A percentile compares a stretch with the other conserved stretches of the same genome.
Evolutionary conservation across 1,140 invertebrate species (phyloP).

Genomic region (Theocolax elegans): DNA sequence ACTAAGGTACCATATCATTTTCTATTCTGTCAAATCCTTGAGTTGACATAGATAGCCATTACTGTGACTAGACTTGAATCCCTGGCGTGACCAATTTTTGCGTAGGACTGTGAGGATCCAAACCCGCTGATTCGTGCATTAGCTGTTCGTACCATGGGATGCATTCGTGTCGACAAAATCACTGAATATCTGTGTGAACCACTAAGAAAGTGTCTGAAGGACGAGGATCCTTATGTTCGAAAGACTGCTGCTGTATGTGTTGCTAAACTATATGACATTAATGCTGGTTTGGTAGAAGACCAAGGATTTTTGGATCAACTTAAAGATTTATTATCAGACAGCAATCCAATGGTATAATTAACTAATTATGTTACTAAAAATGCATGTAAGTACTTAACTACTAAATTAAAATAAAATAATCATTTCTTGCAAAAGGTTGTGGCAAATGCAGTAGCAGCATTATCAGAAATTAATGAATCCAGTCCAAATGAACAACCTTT

Average conservation of each 20-base stretch:
- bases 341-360: conserved; percentile 95
- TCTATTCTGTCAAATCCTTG: conserved; percentile 63
- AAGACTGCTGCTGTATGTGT: conserved; percentile 99
- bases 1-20: conserved; percentile 67
- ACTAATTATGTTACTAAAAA: conserved; percentile 89
- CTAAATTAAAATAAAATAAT: too few species aligned
- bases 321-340: conserved; percentile 97
- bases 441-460: conserved; percentile 98
- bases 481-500: conserved; percentile 91
- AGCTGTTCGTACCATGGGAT: conserved; percentile 99
- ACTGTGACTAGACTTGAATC: conserved; percentile 69
- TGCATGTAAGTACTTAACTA: too few species aligned
- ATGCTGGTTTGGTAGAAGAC: conserved; percentile 96
- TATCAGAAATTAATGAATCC: conserved; percentile 98
- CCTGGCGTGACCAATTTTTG: conserved; percentile 69
- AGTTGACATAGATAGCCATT: conserved; percentile 66
- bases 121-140: conserved; percentile 98
- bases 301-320: conserved; percentile 98
- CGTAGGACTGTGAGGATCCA: conserved; percentile 98
- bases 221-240: conserved; percentile 99
- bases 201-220: conserved; percentile 96
- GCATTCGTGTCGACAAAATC: conserved; percentile 99
- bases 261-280: conserved; percentile 99
- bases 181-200: conserved; percentile 99
- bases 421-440: conserved; percentile 79